Evolutionary conservation across 2,888 invertebrate genomes (phyloP), one percentile per base, ranked within the genome.

Genomic region (Trichacis sp.): DNA sequence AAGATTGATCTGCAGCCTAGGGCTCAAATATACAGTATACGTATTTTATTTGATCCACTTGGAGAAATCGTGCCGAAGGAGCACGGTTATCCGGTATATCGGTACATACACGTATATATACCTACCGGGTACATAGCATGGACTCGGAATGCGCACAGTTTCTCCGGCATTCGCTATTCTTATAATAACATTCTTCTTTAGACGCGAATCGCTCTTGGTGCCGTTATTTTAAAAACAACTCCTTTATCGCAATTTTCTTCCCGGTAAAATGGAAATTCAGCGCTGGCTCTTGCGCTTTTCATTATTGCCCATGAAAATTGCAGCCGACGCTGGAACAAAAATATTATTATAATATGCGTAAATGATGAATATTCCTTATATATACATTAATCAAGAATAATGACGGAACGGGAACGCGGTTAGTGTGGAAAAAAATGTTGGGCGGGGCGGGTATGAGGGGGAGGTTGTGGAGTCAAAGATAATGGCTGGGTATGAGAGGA

Each of bases 1-100:
- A 73, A 74, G 75, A 75, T 75, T 75, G 73, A 75, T 75, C 73
- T 71, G 73, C 64, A 49, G 69, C 64, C 68, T 64, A 58, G 58
- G 61, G 62, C 67, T 62, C 66, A 68, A 55, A 69, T 60, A 64
- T 63, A 58, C 66, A 65, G 64, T 66, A 70, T 68, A 66, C 54
- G 63, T 68, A 62, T 70, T 72, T 71, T 70, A 73, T 71, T 72
- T 64, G 69, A 73, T 71, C 69, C 67, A 67, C 65, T 70, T 67
- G 64, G 65, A 52, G 60, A 63, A 60, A 71, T 70, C 71, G 70
- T 68, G 65, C 68, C 63, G 61, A 64, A 68, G 68, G 68, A 64
- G 64, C 64, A 61, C 60, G 43, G 43, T 63, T 60, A 68, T 64
- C 64, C 67, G 61, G 60, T 61, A 63, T 60, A 64, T 60, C 60